Conservation (phyloP, 2,888 invertebrate species). For the Cephus spinipes region DNA sequence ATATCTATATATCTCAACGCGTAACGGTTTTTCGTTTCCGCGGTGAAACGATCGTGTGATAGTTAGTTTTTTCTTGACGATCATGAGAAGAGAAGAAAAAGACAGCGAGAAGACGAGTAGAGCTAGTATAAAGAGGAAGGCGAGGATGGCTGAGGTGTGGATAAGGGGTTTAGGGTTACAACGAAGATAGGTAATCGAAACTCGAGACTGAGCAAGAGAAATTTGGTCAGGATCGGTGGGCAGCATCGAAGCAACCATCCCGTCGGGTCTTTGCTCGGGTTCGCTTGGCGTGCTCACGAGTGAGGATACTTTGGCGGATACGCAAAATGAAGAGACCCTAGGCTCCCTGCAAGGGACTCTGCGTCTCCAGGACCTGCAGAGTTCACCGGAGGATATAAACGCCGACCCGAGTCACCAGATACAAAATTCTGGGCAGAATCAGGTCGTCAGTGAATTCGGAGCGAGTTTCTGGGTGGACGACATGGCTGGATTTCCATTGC, state of each 20-base stretch:
- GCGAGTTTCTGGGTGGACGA: conserved; percentile 79
- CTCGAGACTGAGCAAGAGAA: background rate
- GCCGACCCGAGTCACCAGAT: conserved; percentile 53
- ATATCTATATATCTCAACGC: background rate
- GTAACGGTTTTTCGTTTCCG: background rate
- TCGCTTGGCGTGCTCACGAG: conserved; percentile 56
- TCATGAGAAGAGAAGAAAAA: background rate
- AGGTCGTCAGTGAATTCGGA: conserved; percentile 64
- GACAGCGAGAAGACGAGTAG: background rate
- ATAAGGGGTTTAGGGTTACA: background rate
- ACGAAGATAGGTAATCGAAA: background rate
- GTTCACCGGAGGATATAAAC: conserved; percentile 54
- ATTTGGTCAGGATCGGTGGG: conserved; percentile 57
- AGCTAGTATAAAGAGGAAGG: background rate
- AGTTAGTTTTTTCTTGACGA: background rate
- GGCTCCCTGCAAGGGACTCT: conserved; percentile 50
- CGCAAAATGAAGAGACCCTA: conserved; percentile 44
- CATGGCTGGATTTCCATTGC: conserved; percentile 87
- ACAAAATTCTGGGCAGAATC: conserved; percentile 53
- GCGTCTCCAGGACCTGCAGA: conserved; percentile 61
- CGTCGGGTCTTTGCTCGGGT: conserved; percentile 59
- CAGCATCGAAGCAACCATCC: conserved; percentile 64
- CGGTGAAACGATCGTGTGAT: background rate
- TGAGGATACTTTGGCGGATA: conserved; percentile 54
- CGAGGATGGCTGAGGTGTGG: background rate